A percentile compares a stretch with the other conserved stretches of the same genome.
These are phyloP conservation scores for Meteorus cinctellus DNA, from an alignment of 2,888 invertebrate genomes.

Conservation along the genomic window DNA sequence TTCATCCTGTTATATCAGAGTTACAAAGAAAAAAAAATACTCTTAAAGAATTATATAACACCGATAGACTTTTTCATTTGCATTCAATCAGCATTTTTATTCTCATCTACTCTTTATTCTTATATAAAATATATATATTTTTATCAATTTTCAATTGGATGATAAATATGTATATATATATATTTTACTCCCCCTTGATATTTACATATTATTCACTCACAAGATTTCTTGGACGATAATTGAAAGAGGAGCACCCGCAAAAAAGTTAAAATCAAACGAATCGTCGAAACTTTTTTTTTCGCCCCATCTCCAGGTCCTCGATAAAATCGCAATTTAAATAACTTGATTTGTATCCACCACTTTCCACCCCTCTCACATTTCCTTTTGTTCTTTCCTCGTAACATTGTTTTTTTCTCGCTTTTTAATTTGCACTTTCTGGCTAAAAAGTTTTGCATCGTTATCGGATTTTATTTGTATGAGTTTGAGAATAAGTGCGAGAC, in stretches of 20 bases:
- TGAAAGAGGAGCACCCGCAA: neutral
- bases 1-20: too few species aligned
- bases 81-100: neutral
- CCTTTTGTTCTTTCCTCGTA: neutral
- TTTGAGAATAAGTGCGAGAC: neutral
- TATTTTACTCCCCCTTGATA: neutral
- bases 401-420: conserved; percentile 12
- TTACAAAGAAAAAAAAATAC: too few species aligned
- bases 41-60: too few species aligned
- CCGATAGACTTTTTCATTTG: too few species aligned
- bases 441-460: conserved; percentile 22
- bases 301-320: neutral
- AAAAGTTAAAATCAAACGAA: conserved; percentile 26
- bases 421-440: neutral
- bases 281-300: conserved; percentile 13
- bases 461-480: conserved; percentile 14
- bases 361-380: neutral
- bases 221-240: neutral
- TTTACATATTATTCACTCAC: conserved; percentile 6
- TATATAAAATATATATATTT: neutral
- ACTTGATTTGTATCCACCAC: conserved; percentile 3
- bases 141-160: neutral
- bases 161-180: neutral
- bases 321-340: conserved; percentile 32
- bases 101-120: neutral